Percentiles rank a stretch among this genome's conserved stretches.
Conservation (phyloP, 1,140 invertebrate species). For the Papilio dardanus region DNA sequence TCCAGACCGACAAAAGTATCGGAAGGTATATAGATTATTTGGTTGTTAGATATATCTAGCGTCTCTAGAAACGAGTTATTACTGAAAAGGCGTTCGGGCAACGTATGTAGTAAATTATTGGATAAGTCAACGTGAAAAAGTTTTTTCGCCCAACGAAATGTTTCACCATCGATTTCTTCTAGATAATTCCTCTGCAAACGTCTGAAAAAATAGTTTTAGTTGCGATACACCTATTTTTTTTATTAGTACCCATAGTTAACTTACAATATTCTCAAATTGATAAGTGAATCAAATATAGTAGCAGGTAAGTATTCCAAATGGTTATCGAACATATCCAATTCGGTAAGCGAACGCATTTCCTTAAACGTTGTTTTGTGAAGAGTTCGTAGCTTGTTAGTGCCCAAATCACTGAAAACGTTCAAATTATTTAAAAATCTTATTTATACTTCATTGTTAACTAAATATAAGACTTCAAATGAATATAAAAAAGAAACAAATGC, state of each 20-base stretch:
- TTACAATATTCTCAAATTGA: slow-evolving; percentile 88
- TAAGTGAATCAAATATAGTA: slow-evolving; percentile 88
- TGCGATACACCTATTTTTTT: background rate
- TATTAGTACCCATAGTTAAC: slow-evolving; percentile 53
- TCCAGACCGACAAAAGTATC: slow-evolving; percentile 80
- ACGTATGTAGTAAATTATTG: slow-evolving; percentile 85
- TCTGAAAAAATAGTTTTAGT: slow-evolving; percentile 67
- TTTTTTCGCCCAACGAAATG: slow-evolving; percentile 86
- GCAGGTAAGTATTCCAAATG: slow-evolving; percentile 89
- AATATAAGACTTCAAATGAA: no score
- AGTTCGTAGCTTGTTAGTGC: slow-evolving; percentile 87
- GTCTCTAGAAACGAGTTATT: slow-evolving; percentile 85
- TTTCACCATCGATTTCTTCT: slow-evolving; percentile 85
- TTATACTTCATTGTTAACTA: background rate
- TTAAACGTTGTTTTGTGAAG: slow-evolving; percentile 89
- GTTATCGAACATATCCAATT: slow-evolving; percentile 92
- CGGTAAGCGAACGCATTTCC: slow-evolving; percentile 85
- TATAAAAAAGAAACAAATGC: no score
- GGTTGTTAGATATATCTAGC: slow-evolving; percentile 88
- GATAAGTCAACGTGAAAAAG: slow-evolving; percentile 89
- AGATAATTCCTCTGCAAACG: slow-evolving; percentile 89
- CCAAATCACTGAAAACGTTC: slow-evolving; percentile 86
- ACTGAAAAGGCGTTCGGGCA: slow-evolving; percentile 85
- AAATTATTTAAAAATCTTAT: background rate
- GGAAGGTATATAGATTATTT: slow-evolving; percentile 83